Conservation (phyloP, 2,113 vertebrate genomes). For the Dunckerocampus dactyliophorus region DNA sequence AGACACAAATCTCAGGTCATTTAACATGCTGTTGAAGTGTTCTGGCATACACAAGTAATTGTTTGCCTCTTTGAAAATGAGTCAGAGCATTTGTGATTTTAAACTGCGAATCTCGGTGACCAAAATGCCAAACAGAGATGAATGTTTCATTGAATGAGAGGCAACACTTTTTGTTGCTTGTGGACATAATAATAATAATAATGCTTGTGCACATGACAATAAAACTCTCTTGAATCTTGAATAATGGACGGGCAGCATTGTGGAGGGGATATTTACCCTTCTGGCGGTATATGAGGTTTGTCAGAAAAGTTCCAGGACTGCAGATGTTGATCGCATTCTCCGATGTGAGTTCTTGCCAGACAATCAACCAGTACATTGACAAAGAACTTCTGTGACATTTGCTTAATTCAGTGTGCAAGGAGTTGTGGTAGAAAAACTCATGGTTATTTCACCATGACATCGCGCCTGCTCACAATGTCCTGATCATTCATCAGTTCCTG, state of each 20-base stretch:
- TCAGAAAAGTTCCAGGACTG: neutral
- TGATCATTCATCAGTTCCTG: too few relatives aligned
- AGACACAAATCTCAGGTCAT: conserved; percentile 40
- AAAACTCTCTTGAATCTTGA: too few relatives aligned
- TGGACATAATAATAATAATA: too few relatives aligned
- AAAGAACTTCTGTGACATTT: too few relatives aligned
- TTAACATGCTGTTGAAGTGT: conserved; percentile 33
- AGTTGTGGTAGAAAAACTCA: too few relatives aligned
- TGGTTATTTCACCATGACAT: too few relatives aligned
- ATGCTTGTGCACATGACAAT: too few relatives aligned
- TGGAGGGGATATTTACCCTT: conserved; percentile 31
- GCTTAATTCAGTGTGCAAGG: too few relatives aligned
- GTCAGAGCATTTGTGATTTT: conserved; percentile 24
- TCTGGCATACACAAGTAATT: conserved; percentile 30
- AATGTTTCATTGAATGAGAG: conserved; percentile 38
- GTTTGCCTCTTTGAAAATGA: conserved; percentile 46
- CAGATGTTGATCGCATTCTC: neutral
- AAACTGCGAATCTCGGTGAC: conserved; percentile 36
- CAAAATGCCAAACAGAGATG: conserved; percentile 36
- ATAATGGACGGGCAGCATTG: conserved; percentile 24
- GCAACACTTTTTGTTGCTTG: conserved; percentile 39
- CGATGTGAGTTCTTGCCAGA: too few relatives aligned
- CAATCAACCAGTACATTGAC: too few relatives aligned
- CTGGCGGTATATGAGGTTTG: conserved; percentile 17
- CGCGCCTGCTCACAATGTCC: too few relatives aligned